Base-by-base conservation (phyloP, 2,113 vertebrate genomes). In the Myrmecobius fasciatus region DNA sequence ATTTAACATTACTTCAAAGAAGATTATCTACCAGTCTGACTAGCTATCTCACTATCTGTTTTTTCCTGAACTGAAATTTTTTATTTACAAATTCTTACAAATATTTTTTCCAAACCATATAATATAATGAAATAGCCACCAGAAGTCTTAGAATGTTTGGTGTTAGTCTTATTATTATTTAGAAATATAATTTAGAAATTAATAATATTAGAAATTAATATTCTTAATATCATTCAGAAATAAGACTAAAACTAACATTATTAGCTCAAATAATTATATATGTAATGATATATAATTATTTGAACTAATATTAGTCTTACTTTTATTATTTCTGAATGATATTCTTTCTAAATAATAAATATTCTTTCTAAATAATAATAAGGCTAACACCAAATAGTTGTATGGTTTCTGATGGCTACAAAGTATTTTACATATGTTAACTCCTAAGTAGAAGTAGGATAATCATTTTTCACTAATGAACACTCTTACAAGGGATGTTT, bases 1-100 rank as follows among this genome's bases (percentile, higher is more conserved):
- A 11, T 54, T 88, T 96, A 94, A 52, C 89, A 89, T 95, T 89
- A 96, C 93, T 95, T 96, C 52, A 96, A 95, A 93, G 54, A 93
- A 90, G 52, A 36, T 17, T 36, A n/a, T 54, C 25, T 49, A 91
- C 53, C 53, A 91, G 14, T 89, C 56, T 95, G 89, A 53, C 83
- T 93, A 67, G 94, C 89, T 9, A 28, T 49, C 26, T 26, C 53
- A 0, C 52, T 20, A 91, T 89, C 67, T 95, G 49, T 96, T 92
- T 94, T 53, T 67, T 43, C 3, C 8, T 83, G 91, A 93, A 52
- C 0, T 54, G 54, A 89, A 67, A 52, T 60, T 53, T 94, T 94
- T 96, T 89, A 49, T 90, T 95, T 94, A 75, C 52, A 2, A 46
- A 94, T 43, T 36, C 10, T 22, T 83, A 49, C 36, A 91, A 91